Base-by-base conservation (phyloP, 2,113 vertebrate species). In the Daphoenositta chrysoptera region DNA sequence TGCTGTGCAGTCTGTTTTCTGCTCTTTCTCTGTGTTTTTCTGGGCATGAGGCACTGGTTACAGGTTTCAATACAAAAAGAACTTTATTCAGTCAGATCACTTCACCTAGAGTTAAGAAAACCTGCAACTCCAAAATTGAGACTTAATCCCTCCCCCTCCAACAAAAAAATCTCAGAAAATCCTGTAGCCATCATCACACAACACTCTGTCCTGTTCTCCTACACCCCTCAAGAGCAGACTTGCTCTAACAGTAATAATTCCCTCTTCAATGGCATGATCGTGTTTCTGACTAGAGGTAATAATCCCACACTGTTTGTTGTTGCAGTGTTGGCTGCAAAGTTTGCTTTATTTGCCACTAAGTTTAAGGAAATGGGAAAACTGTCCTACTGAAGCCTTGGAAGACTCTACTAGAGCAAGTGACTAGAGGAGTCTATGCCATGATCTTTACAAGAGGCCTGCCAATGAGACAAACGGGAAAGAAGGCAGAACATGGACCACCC, bases 241-340 rank as follows among this genome's bases (percentile, higher is more conserved):
- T 85, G 56, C 37, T 88, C 10, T 11, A 39, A 15, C 5, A 61
- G 33, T 15, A 68, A 5, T 1, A 1, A 18, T 78, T 44, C 11
- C 13, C 42, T 7, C 28, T 70, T 78, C 39, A 37, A 2, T 11
- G 51, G 26, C 31, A 53, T 2, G 4, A 75, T 65, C 27, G 7
- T 4, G 2, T 53, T 79, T 76, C 75, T 88, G 40, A 58, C 10
- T 15, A 17, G 44, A 50, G n/a, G 45, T 21, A 73, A 48, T 37
- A 84, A 7, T 30, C 22, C 28, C 40, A 60, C 0, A 0, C 23
- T n/a, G 45, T 23, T 50, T 54, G 3, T 11, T 90, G 61, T 48
- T 61, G 60, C 58, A 65, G 19, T 11, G 3, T 15, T 80, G 50
- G 13, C 28, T 72, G 66, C 66, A 35, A 47, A 50, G 26, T 35